Evolutionary conservation across 2,113 vertebrate species (phyloP).

Genomic region (Eulacestoma nigropectus): DNA sequence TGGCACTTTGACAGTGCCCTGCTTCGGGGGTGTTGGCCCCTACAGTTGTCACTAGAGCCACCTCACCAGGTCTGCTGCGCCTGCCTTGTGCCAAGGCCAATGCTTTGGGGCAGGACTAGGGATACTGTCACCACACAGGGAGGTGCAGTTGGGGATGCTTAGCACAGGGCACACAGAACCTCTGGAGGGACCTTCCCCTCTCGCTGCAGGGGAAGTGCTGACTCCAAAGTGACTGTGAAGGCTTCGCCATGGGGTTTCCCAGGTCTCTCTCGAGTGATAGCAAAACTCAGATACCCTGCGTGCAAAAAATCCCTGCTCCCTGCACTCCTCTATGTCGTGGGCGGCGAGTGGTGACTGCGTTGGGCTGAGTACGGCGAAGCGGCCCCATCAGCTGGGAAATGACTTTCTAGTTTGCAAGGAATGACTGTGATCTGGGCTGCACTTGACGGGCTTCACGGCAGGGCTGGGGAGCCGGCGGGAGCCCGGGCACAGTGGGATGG

Average conservation of each 20-base stretch:
- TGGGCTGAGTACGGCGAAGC: background rate
- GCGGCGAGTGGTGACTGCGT: background rate
- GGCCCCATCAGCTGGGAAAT: slow-evolving; percentile 18
- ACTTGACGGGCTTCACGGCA: background rate
- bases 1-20: background rate
- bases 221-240: background rate
- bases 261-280: slow-evolving; percentile 38
- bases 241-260: slow-evolving; percentile 44
- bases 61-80: fast-evolving
- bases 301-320: slow-evolving; percentile 51
- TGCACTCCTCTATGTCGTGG: background rate
- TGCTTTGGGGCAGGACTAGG: background rate
- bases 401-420: slow-evolving; percentile 4
- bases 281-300: slow-evolving; percentile 26
- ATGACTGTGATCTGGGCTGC: background rate
- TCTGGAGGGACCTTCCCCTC: slow-evolving; percentile 21
- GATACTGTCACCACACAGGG: fast-evolving
- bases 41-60: background rate
- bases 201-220: slow-evolving; percentile 22
- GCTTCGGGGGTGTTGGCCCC: background rate
- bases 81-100: background rate
- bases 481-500: fast-evolving
- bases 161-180: background rate
- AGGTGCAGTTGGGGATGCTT: background rate
- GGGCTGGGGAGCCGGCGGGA: fast-evolving